phyloP scores from a whole-genome alignment of 2,888 invertebrate genomes.

The Prosopocoilus inquinatus region DNA sequence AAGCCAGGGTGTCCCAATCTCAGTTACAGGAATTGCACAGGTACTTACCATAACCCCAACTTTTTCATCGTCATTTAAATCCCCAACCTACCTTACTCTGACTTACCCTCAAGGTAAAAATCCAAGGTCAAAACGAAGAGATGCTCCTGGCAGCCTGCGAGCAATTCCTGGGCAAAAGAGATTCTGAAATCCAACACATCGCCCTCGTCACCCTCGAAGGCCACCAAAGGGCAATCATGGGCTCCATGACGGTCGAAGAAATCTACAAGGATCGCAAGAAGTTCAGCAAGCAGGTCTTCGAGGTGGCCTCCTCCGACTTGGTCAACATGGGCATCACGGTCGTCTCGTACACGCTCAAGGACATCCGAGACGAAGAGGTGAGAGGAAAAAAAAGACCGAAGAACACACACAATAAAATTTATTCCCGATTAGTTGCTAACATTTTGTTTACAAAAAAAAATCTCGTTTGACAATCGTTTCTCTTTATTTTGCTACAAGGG shows the following conservation, averaged over 20 bases:
- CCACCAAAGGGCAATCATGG: constrained; percentile 94
- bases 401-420: background rate
- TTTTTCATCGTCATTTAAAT: too few relatives aligned
- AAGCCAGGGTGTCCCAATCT: constrained; percentile 94
- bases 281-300: constrained; percentile 92
- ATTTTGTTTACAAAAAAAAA: constrained; percentile 22
- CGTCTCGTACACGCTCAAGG: constrained; percentile 91
- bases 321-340: constrained; percentile 97
- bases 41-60: constrained; percentile 51
- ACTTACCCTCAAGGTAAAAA: constrained; percentile 71
- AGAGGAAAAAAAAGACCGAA: constrained; percentile 29
- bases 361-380: constrained; percentile 94
- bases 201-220: constrained; percentile 90
- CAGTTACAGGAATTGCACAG: constrained; percentile 96
- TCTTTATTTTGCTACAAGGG: constrained; percentile 52
- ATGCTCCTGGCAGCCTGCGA: constrained; percentile 90
- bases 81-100: background rate
- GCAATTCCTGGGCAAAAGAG: constrained; percentile 87
- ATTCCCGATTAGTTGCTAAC: constrained; percentile 1
- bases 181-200: constrained; percentile 86
- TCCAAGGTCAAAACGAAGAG: constrained; percentile 86
- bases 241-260: constrained; percentile 95
- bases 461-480: constrained; percentile 20
- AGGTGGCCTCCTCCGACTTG: constrained; percentile 91
- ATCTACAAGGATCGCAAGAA: constrained; percentile 95